A percentile compares a stretch with the other conserved stretches of the same genome.
Conservation (phyloP, 2,797 vertebrate species). For the Syngnathus rostellatus region DNA sequence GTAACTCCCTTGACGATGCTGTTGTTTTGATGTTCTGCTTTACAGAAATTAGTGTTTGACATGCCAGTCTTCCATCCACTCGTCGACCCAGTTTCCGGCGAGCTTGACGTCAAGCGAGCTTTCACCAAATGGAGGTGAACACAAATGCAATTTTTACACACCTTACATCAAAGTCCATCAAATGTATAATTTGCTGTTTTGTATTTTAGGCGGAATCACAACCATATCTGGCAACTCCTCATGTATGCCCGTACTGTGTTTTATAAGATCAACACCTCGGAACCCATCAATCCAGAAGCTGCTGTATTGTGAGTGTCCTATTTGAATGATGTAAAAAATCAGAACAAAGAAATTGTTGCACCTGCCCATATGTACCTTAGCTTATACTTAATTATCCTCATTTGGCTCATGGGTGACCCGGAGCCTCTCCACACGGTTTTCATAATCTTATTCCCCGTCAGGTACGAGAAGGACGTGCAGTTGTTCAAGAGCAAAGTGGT, state of each 20-base stretch:
- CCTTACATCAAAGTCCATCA: background rate
- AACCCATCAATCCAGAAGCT: slow-evolving; percentile 91
- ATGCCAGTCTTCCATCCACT: slow-evolving; percentile 93
- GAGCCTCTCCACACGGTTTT: background rate
- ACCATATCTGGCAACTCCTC: slow-evolving; percentile 97
- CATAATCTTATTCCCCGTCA: slow-evolving; percentile 35
- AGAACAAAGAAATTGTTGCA: background rate
- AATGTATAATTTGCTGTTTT: background rate
- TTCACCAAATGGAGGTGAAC: slow-evolving; percentile 95
- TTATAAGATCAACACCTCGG: slow-evolving; percentile 93
- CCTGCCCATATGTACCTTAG: background rate
- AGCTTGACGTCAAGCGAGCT: slow-evolving; percentile 92
- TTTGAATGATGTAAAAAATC: background rate
- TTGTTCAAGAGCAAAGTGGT: slow-evolving; percentile 97
- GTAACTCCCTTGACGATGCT: background rate
- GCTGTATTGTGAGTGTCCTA: slow-evolving; percentile 84
- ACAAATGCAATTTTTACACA: background rate
- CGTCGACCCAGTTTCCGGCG: slow-evolving; percentile 89
- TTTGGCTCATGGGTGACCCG: background rate
- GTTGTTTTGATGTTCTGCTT: slow-evolving; percentile 4
- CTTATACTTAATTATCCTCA: background rate
- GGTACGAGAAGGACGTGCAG: slow-evolving; percentile 93
- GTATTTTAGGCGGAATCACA: slow-evolving; percentile 85
- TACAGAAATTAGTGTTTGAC: slow-evolving; percentile 91
- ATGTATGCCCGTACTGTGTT: slow-evolving; percentile 95